Conservation (phyloP, 2,888 invertebrate genomes). For the Cataglyphis altisquamis region DNA sequence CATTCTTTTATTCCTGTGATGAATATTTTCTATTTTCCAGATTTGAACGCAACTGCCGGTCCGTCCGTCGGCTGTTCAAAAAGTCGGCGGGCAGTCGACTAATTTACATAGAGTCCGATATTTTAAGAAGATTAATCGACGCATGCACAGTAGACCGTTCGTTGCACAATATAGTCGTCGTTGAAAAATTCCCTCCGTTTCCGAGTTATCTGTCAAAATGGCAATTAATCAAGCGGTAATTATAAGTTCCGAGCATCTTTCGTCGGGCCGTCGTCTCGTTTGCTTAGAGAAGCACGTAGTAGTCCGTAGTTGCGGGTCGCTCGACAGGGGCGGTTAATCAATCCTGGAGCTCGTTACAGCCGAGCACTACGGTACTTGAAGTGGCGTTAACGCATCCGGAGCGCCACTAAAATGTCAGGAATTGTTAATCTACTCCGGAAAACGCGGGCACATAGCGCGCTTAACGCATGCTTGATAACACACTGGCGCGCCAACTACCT, state of each 20-base stretch:
- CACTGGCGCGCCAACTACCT: slow-evolving; percentile 2
- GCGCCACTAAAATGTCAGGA: slow-evolving; percentile 79
- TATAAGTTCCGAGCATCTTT: slow-evolving; percentile 68
- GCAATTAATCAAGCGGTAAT: slow-evolving; percentile 75
- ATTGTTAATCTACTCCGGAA: slow-evolving; percentile 78
- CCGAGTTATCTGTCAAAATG: slow-evolving; percentile 65
- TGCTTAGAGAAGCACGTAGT: slow-evolving; percentile 64
- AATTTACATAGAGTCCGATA: slow-evolving; percentile 48
- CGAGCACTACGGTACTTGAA: slow-evolving; percentile 65
- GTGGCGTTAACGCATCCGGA: slow-evolving; percentile 70
- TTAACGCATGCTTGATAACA: slow-evolving; percentile 47
- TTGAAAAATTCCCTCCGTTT: slow-evolving; percentile 49
- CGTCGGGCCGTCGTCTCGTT: slow-evolving; percentile 70
- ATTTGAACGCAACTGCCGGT: slow-evolving; percentile 18
- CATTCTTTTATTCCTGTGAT: not conserved
- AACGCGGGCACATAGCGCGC: not conserved
- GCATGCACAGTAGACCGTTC: slow-evolving; percentile 8
- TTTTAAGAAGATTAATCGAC: slow-evolving; percentile 51
- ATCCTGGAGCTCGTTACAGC: slow-evolving; percentile 78
- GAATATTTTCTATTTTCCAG: not conserved
- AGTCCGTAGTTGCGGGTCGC: slow-evolving; percentile 65
- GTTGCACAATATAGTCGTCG: slow-evolving; percentile 7
- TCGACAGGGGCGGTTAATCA: slow-evolving; percentile 78
- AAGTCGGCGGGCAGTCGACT: slow-evolving; percentile 29
- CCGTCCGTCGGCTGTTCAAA: not conserved